phyloP scores from a whole-genome alignment of 2,888 invertebrate genomes.

The Pocota personata region DNA sequence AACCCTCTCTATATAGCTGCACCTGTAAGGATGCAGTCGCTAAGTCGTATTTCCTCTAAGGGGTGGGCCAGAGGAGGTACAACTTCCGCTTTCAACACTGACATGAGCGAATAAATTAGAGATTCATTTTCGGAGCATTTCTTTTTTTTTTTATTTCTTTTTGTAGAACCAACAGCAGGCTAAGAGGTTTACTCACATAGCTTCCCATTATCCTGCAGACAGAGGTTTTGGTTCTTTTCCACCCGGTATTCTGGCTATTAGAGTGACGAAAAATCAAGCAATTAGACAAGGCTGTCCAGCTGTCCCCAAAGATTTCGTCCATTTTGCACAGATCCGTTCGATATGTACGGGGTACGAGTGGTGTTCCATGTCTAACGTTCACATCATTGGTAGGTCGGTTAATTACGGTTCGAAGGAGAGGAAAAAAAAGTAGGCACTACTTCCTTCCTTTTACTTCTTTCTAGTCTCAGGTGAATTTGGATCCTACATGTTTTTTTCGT shows the following conservation, averaged over 20 bases:
- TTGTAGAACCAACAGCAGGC: neutral
- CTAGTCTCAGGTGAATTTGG: slow-evolving; percentile 17
- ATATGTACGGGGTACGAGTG: neutral
- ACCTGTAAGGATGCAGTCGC: neutral
- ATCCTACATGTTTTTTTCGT: slow-evolving; percentile 26
- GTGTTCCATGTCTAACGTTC: neutral
- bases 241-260: neutral
- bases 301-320: neutral
- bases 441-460: neutral
- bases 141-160: neutral
- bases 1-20: neutral
- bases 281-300: slow-evolving; percentile 33
- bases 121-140: slow-evolving; percentile 10
- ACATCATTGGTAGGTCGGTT: neutral
- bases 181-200: slow-evolving; percentile 9
- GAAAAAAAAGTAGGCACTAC: neutral
- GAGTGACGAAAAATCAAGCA: slow-evolving; percentile 57
- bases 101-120: slow-evolving; percentile 27
- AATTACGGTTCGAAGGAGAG: slow-evolving; percentile 22
- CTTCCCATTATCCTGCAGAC: neutral
- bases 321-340: neutral
- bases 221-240: neutral
- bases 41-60: neutral
- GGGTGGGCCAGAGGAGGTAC: neutral
- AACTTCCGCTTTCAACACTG: slow-evolving; percentile 1